Percentiles rank a stretch among this genome's conserved stretches.
Conservation (phyloP, 2,888 invertebrate genomes). For the Acrobasis consociella region DNA sequence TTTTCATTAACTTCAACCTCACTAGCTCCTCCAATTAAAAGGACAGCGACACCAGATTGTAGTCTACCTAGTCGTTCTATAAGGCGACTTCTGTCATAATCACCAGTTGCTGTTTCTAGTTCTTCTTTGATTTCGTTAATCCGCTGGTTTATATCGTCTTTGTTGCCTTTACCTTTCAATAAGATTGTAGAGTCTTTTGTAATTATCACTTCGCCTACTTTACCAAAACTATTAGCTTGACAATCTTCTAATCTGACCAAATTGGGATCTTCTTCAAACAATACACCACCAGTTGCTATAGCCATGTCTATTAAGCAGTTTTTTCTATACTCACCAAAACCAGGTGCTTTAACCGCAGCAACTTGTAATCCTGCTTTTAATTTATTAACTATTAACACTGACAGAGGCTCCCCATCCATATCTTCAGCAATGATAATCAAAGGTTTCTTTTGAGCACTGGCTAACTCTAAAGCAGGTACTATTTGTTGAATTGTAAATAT, state of each 20-base stretch:
- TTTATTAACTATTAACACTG: constrained; percentile 93
- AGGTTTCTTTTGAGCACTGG: constrained; percentile 94
- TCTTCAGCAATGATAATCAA: constrained; percentile 97
- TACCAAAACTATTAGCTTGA: constrained; percentile 89
- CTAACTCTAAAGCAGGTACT: constrained; percentile 97
- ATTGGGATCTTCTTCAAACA: constrained; percentile 96
- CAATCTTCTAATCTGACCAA: constrained; percentile 95
- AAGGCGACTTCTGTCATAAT: constrained; percentile 95
- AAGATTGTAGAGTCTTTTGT: constrained; percentile 95
- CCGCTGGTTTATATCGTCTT: constrained; percentile 88
- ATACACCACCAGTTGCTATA: constrained; percentile 93
- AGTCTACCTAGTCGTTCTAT: constrained; percentile 94
- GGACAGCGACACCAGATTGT: constrained; percentile 89
- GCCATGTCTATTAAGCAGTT: constrained; percentile 95
- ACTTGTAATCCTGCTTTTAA: constrained; percentile 95
- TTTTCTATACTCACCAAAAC: constrained; percentile 97
- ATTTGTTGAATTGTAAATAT: constrained; percentile 97
- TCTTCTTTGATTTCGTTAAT: constrained; percentile 92
- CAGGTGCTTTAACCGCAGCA: constrained; percentile 97
- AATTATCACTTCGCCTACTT: constrained; percentile 93
- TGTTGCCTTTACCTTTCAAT: constrained; percentile 87
- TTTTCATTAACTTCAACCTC: constrained; percentile 97
- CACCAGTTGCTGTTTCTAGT: constrained; percentile 90
- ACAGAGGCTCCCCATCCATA: constrained; percentile 95
- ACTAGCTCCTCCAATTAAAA: constrained; percentile 92